Conservation (phyloP, 2,797 vertebrate genomes). For the Parambassis ranga region DNA sequence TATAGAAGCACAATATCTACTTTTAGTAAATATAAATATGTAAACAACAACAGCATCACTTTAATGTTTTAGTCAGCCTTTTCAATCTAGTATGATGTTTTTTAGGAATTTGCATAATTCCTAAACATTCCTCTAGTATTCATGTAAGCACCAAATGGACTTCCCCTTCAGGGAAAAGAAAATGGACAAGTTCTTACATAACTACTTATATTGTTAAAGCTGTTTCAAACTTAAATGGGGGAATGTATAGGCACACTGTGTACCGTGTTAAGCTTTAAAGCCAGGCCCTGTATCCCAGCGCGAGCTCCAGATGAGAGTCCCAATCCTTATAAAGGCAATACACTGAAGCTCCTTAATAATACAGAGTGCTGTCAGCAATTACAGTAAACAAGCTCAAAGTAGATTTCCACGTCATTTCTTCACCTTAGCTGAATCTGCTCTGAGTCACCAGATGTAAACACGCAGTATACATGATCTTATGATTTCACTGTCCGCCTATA, state of each 20-base stretch:
- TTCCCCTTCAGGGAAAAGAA: slow-evolving; percentile 37
- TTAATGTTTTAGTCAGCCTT: too few relatives aligned
- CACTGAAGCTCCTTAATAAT: slow-evolving; percentile 10
- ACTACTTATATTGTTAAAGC: slow-evolving; percentile 61
- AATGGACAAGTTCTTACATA: slow-evolving; percentile 51
- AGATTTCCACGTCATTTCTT: slow-evolving; percentile 12
- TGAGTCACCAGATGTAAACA: too few relatives aligned
- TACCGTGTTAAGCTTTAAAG: slow-evolving; percentile 51
- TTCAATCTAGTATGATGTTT: not conserved
- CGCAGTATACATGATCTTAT: not conserved
- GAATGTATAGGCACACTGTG: slow-evolving; percentile 57
- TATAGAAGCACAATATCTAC: too few relatives aligned
- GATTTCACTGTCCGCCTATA: slow-evolving; percentile 1
- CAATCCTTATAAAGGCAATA: slow-evolving; percentile 27
- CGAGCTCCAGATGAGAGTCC: slow-evolving; percentile 31
- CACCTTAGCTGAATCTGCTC: not conserved
- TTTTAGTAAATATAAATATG: too few relatives aligned
- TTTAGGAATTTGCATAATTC: slow-evolving; percentile 35
- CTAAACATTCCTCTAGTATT: slow-evolving; percentile 31
- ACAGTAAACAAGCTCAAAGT: slow-evolving; percentile 15
- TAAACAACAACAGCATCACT: not conserved
- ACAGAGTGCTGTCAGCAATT: slow-evolving; percentile 31
- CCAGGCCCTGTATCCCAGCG: not conserved
- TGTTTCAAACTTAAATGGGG: slow-evolving; percentile 44
- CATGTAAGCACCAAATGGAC: slow-evolving; percentile 35